A percentile compares a stretch with the other conserved stretches of the same genome.
Conservation (phyloP, 64 coral and sea anemone species). For the Montipora sp. region DNA sequence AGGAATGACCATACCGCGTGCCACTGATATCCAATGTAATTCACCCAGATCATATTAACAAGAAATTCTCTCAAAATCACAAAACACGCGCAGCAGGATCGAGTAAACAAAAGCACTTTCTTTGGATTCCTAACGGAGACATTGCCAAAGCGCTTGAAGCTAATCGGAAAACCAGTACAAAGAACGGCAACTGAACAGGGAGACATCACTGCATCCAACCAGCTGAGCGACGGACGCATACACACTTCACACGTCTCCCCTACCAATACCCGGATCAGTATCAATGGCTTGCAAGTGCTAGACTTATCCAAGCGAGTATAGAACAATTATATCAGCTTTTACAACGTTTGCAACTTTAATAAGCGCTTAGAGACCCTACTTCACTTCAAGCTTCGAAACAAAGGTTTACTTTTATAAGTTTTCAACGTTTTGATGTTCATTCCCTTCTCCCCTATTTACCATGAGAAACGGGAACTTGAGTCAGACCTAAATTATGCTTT, state of each 20-base stretch:
- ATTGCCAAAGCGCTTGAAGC: no score
- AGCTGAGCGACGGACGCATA: not conserved
- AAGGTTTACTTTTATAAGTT: not conserved
- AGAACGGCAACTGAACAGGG: not conserved
- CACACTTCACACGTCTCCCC: not conserved
- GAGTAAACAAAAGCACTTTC: not conserved
- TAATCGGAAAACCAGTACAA: no score
- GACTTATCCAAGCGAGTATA: not conserved
- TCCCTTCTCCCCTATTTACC: not conserved
- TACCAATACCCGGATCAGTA: not conserved
- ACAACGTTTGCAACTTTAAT: not conserved
- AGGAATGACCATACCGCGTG: no score
- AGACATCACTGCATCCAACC: not conserved
- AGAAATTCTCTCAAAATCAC: no score
- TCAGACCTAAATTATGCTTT: not conserved
- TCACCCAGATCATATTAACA: no score
- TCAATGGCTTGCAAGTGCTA: not conserved
- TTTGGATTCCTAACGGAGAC: not conserved
- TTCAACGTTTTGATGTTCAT: not conserved
- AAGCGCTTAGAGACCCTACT: conserved; percentile 3
- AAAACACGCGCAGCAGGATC: no score
- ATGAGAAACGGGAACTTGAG: not conserved
- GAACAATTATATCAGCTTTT: conserved; percentile 6
- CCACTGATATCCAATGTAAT: no score
- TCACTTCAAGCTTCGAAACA: conserved; percentile 25